A percentile compares a stretch with the other conserved stretches of the same genome.
Conservation (phyloP, 1,140 invertebrate species). For the Trichogramma pretiosum region DNA sequence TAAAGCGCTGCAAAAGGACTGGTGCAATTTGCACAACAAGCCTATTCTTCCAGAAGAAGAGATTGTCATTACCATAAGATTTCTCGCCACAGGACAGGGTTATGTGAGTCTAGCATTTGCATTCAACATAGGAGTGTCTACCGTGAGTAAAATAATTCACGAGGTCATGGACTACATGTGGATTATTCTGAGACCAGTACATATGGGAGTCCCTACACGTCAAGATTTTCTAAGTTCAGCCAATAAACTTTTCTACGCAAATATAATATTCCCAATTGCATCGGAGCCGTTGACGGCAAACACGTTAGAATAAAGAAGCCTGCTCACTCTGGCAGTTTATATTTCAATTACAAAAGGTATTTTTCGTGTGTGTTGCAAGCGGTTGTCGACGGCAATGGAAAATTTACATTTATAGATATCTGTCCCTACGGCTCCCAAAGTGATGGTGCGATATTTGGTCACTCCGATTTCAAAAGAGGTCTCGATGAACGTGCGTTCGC, state of each 20-base stretch:
- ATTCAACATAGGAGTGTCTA: background rate
- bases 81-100: background rate
- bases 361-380: conserved; percentile 44
- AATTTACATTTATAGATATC: conserved; percentile 41
- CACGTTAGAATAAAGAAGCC: conserved; percentile 34
- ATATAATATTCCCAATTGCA: conserved; percentile 23
- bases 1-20: background rate
- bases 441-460: conserved; percentile 25
- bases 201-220: background rate
- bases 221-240: background rate
- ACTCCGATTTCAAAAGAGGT: background rate
- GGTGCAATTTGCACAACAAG: background rate
- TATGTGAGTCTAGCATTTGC: background rate
- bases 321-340: conserved; percentile 32
- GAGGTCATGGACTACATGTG: background rate
- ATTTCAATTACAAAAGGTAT: conserved; percentile 41
- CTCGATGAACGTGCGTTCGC: background rate
- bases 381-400: conserved; percentile 42
- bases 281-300: conserved; percentile 38
- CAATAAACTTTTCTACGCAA: background rate
- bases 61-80: conserved; percentile 1
- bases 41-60: background rate
- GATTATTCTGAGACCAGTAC: background rate
- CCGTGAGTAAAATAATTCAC: background rate
- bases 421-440: conserved; percentile 37